Evolutionary conservation across 2,113 vertebrate genomes (phyloP), one percentile per base, ranked within the genome.

Genomic region (Leucopsar rothschildi): DNA sequence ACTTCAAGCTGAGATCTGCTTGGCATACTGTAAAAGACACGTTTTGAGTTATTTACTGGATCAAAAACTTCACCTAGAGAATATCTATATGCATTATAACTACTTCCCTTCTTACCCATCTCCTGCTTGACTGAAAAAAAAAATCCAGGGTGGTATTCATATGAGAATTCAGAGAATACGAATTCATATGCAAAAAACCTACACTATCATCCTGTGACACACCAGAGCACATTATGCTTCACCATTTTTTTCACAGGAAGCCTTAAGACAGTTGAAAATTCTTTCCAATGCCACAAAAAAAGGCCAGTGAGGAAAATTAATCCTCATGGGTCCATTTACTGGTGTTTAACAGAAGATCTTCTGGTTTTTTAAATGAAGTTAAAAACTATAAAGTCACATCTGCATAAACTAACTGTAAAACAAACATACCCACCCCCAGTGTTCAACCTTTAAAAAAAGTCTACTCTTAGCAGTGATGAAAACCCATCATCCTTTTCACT

Each of bases 401-500:
- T 77, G 6, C 33, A 59, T 1, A 83, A 47, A 59, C 39, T 39
- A 77, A 50, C 53, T 53, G 44, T 44, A 66, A 45, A 85, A 33
- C 7, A 53, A 88, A 80, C 1, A 0, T 57, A 42, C 63, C 90
- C 75, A n/a, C 35, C 29, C 86, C 27, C 52, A 18, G 39, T 56
- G 33, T 29, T 82, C 33, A 81, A 77, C 45, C 23, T 44, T 40
- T 0, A 1, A 28, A 69, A 57, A 33, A 71, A 25, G 19, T 70
- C 93, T 96, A 13, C 66, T 86, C 92, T 93, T 75, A 89, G 66
- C 35, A 82, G 57, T 70, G 91, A 76, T 75, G 72, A 90, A 89
- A 88, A 91, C 60, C 33, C 75, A 87, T 47, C 86, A 95, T 57
- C 94, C 80, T 96, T 97, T 93, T 90, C 96, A 98, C 98, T 98